Conservation (phyloP, 1,140 invertebrate species). For the Lepidostoma basale region DNA sequence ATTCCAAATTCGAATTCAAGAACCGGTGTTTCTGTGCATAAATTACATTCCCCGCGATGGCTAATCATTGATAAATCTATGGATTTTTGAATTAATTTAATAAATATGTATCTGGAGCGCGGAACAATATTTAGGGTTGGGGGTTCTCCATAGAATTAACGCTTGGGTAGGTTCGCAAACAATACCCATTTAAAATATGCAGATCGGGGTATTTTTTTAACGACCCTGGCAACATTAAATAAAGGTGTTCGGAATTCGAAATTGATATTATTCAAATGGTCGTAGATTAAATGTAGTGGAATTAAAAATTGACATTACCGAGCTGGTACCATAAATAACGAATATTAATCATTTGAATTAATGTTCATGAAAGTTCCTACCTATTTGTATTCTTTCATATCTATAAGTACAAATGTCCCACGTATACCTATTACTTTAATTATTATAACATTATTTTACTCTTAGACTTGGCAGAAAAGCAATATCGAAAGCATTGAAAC, state of each 20-base stretch:
- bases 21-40: slow-evolving; percentile 33
- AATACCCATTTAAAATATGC: slow-evolving; percentile 44
- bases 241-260: slow-evolving; percentile 39
- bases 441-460: too few species aligned
- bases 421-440: too few species aligned
- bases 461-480: too few species aligned
- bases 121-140: neutral
- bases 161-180: slow-evolving; percentile 44
- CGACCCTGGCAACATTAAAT: slow-evolving; percentile 36
- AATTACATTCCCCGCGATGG: slow-evolving; percentile 41
- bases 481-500: too few species aligned
- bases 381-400: neutral
- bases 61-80: slow-evolving; percentile 45
- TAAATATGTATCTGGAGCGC: slow-evolving; percentile 38
- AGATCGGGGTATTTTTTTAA: slow-evolving; percentile 44
- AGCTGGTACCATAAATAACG: slow-evolving; percentile 17
- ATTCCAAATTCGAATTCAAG: slow-evolving; percentile 13
- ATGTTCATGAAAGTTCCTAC: neutral
- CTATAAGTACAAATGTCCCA: too few species aligned
- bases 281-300: slow-evolving; percentile 24
- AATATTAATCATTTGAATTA: neutral
- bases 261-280: slow-evolving; percentile 30
- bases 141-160: slow-evolving; percentile 37
- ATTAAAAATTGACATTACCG: slow-evolving; percentile 29
- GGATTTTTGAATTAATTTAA: slow-evolving; percentile 43